A percentile compares a stretch with the other conserved stretches of the same genome.
phyloP scores from a whole-genome alignment of 2,888 invertebrate species.

The Leptinotarsa tumamoca region DNA sequence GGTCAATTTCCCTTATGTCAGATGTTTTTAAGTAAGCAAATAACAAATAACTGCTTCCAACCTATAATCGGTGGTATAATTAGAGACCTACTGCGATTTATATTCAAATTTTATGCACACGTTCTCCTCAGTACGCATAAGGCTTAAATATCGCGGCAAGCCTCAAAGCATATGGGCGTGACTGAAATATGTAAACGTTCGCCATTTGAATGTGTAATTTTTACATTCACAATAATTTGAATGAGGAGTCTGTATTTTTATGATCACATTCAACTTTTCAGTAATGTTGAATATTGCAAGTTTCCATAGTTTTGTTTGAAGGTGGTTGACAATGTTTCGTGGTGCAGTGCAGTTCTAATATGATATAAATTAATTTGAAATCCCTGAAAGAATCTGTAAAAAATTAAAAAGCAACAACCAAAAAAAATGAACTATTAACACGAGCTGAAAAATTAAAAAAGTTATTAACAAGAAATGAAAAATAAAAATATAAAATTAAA shows the following conservation, averaged over 20 bases:
- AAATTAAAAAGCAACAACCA: too few species aligned
- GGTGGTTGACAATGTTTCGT: too few species aligned
- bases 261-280: not conserved
- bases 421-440: too few species aligned
- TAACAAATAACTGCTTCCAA: slow-evolving; percentile 34
- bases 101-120: slow-evolving; percentile 47
- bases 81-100: slow-evolving; percentile 39
- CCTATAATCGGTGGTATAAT: slow-evolving; percentile 44
- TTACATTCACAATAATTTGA: slow-evolving; percentile 24
- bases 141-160: slow-evolving; percentile 36
- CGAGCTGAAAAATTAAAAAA: too few species aligned
- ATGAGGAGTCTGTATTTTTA: slow-evolving; percentile 13
- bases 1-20: slow-evolving; percentile 38
- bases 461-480: too few species aligned
- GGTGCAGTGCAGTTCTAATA: too few species aligned
- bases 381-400: too few species aligned
- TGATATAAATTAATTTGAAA: too few species aligned
- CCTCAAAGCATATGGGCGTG: slow-evolving; percentile 39
- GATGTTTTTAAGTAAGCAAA: slow-evolving; percentile 35
- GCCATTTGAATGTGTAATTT: slow-evolving; percentile 31
- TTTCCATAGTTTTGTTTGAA: not conserved
- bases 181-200: slow-evolving; percentile 31
- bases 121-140: slow-evolving; percentile 32
- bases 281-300: not conserved
- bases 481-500: too few species aligned